Evolutionary conservation across 2,797 vertebrate species (phyloP), one percentile per base, ranked within the genome.

Genomic region (Cuculus canorus): DNA sequence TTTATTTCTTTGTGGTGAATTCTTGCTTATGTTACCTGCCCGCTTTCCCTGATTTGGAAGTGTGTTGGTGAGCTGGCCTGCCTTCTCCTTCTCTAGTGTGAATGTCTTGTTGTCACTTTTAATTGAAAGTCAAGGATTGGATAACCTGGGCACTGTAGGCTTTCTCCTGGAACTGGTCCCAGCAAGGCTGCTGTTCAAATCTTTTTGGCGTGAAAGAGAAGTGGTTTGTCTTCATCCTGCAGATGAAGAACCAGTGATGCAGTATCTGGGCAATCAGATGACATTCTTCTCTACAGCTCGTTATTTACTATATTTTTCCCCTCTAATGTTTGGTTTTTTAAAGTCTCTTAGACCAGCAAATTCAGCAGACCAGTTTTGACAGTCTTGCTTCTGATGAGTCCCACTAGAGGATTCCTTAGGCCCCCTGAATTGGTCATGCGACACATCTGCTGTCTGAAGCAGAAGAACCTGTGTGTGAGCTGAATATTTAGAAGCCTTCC

Each of bases 371-470:
- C 60, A 76, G 24, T 82, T 92, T 41, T 93, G 95, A 94, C 95
- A 95, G 83, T 93, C 53, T 70, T 73, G 68, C 24, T 93, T 82
- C 71, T 95, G 94, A 88, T 82, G 78, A 93, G 81, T 88, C 94
- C 91, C 83, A 4, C 91, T 64, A 47, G 96, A 95, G 95, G 83
- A 82, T 97, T 94, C 88, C 70, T 88, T 66, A 77, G 90, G 93
- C 93, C 90, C 80, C 78, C 60, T 87, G 93, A 81, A 94, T 93
- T 94, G 90, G 90, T 92, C 95, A 93, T 73, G 95, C 94, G 82
- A 39, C 60, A 48, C 93, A 91, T 95, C 92, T 95, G 85, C 82
- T 93, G 93, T 94, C 96, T 97, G 95, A 92, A 90, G 90, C 70
- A 70, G 39, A 83, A 90, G 87, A 94, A 77, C 82, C 48, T 54